phyloP scores from a whole-genome alignment of 30 jellyfish, hydroid and myxozoan species.

The Mastigias papua region DNA sequence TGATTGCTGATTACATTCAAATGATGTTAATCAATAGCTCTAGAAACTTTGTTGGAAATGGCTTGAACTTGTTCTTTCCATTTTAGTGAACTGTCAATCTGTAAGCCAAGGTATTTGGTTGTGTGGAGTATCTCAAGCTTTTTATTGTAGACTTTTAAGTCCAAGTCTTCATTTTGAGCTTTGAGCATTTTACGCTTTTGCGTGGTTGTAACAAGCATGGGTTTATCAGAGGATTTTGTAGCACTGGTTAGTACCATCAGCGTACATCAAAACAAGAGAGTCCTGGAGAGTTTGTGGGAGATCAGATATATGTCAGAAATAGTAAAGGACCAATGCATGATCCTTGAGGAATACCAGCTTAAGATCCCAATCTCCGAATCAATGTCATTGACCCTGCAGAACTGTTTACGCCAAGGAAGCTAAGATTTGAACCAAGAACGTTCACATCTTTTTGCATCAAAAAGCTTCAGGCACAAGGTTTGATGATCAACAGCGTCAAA shows the following conservation, averaged over 20 bases:
- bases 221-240: neutral
- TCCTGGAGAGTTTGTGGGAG: slow-evolving; percentile 40
- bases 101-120: slow-evolving; percentile 24
- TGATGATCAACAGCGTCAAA: slow-evolving; percentile 23
- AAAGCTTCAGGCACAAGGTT: slow-evolving; percentile 6
- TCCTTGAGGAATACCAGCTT: slow-evolving; percentile 52
- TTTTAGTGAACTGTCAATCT: neutral
- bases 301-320: slow-evolving; percentile 35
- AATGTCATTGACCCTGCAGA: slow-evolving; percentile 23
- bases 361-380: slow-evolving; percentile 29
- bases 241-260: slow-evolving; percentile 40
- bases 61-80: slow-evolving; percentile 36
- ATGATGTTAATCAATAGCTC: slow-evolving; percentile 44
- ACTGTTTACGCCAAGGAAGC: slow-evolving; percentile 41
- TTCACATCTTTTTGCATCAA: slow-evolving; percentile 20
- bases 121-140: slow-evolving; percentile 16
- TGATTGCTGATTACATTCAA: no score
- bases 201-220: slow-evolving; percentile 32
- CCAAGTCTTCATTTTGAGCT: neutral
- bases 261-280: slow-evolving; percentile 20
- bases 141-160: slow-evolving; percentile 18
- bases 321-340: slow-evolving; percentile 32
- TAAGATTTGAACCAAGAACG: slow-evolving; percentile 47
- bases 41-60: slow-evolving; percentile 3
- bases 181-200: slow-evolving; percentile 20